These are phyloP conservation scores for Melozone crissalis DNA, from an alignment of 2,113 vertebrate species.

Conservation along the genomic window DNA sequence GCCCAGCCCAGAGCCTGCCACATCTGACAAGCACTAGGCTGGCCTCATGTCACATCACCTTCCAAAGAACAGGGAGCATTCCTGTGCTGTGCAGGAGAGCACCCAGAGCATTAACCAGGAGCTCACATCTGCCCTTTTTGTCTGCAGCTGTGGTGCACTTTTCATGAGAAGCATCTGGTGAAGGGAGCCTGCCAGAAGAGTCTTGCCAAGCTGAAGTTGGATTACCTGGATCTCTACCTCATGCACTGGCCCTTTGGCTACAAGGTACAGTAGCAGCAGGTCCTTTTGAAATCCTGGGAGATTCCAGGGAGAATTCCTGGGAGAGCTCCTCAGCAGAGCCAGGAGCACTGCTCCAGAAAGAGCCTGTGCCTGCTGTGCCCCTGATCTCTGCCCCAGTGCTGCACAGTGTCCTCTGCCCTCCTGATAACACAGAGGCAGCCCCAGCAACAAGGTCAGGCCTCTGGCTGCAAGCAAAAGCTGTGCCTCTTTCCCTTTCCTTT, in stretches of 20 bases:
- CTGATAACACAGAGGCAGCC: neutral
- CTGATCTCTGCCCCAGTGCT: neutral
- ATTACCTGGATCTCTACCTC: conserved; percentile 89
- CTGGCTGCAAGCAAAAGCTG: neutral
- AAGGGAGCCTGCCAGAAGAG: conserved; percentile 82
- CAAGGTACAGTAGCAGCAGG: conserved; percentile 71
- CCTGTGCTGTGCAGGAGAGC: neutral
- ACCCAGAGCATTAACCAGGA: neutral
- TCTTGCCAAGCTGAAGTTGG: conserved; percentile 80
- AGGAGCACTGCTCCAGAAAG: neutral
- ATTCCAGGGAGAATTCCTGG: neutral
- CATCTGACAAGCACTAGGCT: neutral
- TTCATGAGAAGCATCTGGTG: conserved; percentile 80
- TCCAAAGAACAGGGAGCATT: neutral
- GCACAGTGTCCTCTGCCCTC: neutral
- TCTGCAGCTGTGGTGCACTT: conserved; percentile 86
- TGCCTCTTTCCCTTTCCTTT: neutral
- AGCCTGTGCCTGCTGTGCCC: neutral
- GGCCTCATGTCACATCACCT: rapidly evolving
- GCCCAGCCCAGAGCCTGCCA: neutral
- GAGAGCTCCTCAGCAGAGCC: neutral
- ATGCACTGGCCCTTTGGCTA: conserved; percentile 87
- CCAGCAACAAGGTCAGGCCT: neutral
- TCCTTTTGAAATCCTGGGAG: neutral
- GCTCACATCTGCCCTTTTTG: neutral